Evolutionary conservation across 2,888 invertebrate species (phyloP), one percentile per base, ranked within the genome.

Genomic region (Tetramorium bicarinatum): DNA sequence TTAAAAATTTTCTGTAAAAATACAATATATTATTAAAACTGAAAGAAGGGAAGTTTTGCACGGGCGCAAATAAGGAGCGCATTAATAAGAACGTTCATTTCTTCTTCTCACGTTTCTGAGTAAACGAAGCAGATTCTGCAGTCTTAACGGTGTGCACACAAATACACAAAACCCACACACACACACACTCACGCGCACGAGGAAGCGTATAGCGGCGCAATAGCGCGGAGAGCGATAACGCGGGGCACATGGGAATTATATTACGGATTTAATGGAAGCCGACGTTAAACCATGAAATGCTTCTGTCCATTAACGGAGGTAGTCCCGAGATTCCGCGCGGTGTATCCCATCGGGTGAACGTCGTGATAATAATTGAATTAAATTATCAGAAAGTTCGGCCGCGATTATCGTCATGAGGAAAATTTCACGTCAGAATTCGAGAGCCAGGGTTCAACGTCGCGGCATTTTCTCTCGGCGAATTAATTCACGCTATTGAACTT

Each of bases 291-390:
- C 67, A 56, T 77, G 77, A 77, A 67, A 77, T 67, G 77, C 29
- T 67, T n/a, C 77, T 77, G 77, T 77, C 44, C 67, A 77, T 77
- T 77, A 77, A 8, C 67, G 29, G 18, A 41, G n/a, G 77, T 41
- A 77, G 77, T 67, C 67, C 9, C 56, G 67, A 77, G 67, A 77
- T 77, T 67, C 41, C 29, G 54, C n/a, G 7, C 29, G 41, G 15
- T 52, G 54, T 66, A 77, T 54, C 54, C 67, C 54, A 21, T 41
- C 41, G 41, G 64, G 66, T 54, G n/a, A 41, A n/a, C 25, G 25
- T 54, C 52, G 67, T 77, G 77, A 77, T 67, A 67, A 44, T 77
- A 77, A 77, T 77, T 77, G 77, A 77, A 77, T 77, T 67, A 77
- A 52, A 64, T 54, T 67, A 77, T 77, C 15, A 56, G 54, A 56